Conservation (phyloP, 2,888 invertebrate species). For the Ichneumon xanthorius region DNA sequence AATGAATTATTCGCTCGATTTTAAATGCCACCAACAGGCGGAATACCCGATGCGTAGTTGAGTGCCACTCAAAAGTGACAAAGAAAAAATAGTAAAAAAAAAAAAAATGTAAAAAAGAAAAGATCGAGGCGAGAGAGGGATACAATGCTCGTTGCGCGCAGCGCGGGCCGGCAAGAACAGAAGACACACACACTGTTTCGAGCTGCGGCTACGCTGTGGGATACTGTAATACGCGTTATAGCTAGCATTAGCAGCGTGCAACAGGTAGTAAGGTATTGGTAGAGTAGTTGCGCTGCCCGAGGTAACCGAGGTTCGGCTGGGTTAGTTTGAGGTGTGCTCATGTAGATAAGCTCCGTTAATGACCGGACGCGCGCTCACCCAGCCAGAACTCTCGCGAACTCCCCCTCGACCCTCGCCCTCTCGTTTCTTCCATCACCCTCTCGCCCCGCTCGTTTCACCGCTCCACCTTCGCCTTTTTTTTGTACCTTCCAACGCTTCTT, state of each 20-base stretch:
- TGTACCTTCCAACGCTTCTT: slow-evolving; percentile 58
- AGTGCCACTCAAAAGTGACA: slow-evolving; percentile 4
- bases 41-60: slow-evolving; percentile 11
- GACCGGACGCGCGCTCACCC: slow-evolving; percentile 85
- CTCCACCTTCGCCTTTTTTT: slow-evolving; percentile 70
- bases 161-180: slow-evolving; percentile 32
- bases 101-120: not conserved
- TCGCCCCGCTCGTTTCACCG: slow-evolving; percentile 70
- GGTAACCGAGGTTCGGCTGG: slow-evolving; percentile 79
- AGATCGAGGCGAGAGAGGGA: slow-evolving; percentile 14
- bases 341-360: slow-evolving; percentile 85
- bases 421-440: slow-evolving; percentile 63
- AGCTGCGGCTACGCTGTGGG: not conserved
- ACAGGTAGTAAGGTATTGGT: slow-evolving; percentile 57
- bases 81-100: slow-evolving; percentile 5
- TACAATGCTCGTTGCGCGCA: slow-evolving; percentile 34
- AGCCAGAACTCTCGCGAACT: slow-evolving; percentile 84
- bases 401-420: slow-evolving; percentile 73
- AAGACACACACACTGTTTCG: slow-evolving; percentile 1
- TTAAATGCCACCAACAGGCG: not conserved
- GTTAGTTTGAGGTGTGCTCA: slow-evolving; percentile 84
- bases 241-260: slow-evolving; percentile 45
- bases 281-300: slow-evolving; percentile 37
- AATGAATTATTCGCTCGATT: slow-evolving; percentile 2
- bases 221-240: slow-evolving; percentile 8